A percentile compares a stretch with the other conserved stretches of the same genome.
phyloP scores from a whole-genome alignment of 1,140 invertebrate genomes.

The Papilio xuthus region DNA sequence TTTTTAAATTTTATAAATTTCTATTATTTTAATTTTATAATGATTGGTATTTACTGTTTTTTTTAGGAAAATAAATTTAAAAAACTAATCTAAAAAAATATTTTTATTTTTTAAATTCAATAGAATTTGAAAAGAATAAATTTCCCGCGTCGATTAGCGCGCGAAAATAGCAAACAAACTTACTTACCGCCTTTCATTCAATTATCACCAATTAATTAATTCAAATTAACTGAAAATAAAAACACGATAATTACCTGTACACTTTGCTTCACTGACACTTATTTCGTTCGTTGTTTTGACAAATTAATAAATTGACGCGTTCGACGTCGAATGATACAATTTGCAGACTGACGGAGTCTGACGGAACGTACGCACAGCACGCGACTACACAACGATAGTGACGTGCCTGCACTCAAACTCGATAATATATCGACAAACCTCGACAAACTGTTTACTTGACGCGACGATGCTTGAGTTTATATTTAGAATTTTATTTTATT shows the following conservation, averaged over 20 bases:
- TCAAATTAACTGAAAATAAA: background rate
- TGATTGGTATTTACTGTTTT: background rate
- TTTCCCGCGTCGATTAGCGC: background rate
- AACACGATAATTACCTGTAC: constrained; percentile 11
- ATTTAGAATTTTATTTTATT: constrained; percentile 2
- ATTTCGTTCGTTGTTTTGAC: background rate
- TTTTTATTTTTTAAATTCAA: background rate
- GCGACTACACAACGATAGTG: background rate
- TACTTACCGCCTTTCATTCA: constrained; percentile 16
- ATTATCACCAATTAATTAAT: constrained; percentile 1
- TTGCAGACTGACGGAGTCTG: constrained; percentile 24
- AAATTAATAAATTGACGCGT: constrained; percentile 28
- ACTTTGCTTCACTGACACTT: background rate
- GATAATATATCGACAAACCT: constrained; percentile 20
- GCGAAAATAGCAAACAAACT: constrained; percentile 11
- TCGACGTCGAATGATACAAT: constrained; percentile 2
- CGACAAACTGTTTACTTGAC: background rate
- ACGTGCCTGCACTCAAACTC: background rate
- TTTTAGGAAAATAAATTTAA: background rate
- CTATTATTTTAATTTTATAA: too few species aligned
- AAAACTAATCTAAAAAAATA: background rate
- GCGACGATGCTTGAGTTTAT: constrained; percentile 9
- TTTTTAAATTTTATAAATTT: too few species aligned
- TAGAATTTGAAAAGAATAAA: background rate
- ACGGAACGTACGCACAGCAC: background rate